Percentiles rank a stretch among this genome's conserved stretches.
phyloP scores from a whole-genome alignment of 2,113 vertebrate species.

The Silurus meridionalis region DNA sequence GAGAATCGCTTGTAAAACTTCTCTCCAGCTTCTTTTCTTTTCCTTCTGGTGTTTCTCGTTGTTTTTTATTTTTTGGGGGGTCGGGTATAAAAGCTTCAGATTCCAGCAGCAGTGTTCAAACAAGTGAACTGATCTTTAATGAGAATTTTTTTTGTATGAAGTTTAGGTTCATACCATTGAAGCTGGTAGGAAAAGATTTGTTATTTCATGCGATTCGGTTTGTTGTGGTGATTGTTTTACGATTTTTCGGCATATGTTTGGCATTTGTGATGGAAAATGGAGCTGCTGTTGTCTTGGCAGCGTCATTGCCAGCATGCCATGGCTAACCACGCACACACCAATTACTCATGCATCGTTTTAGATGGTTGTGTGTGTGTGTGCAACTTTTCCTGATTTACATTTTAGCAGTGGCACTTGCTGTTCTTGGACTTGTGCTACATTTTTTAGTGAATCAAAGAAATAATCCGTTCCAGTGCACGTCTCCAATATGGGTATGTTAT shows the following conservation, averaged over 20 bases:
- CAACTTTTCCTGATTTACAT: conserved; percentile 73
- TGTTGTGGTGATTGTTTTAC: not conserved
- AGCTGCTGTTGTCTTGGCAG: conserved; percentile 47
- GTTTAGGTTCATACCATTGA: too few relatives aligned
- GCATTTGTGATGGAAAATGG: not conserved
- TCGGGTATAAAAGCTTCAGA: conserved; percentile 22
- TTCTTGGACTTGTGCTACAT: conserved; percentile 73
- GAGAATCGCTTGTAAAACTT: conserved; percentile 57
- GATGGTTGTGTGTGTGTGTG: conserved; percentile 73
- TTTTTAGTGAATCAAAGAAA: conserved; percentile 80
- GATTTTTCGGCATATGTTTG: not conserved
- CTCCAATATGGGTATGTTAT: conserved; percentile 44
- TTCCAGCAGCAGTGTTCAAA: conserved; percentile 59
- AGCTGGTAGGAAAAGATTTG: too few relatives aligned
- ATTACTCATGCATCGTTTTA: conserved; percentile 85
- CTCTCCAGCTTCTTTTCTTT: conserved; percentile 28
- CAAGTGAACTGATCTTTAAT: not conserved
- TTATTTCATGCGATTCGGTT: not conserved
- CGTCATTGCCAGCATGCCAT: conserved; percentile 59
- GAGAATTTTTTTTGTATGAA: not conserved
- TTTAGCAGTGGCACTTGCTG: conserved; percentile 78
- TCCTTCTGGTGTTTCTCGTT: conserved; percentile 13
- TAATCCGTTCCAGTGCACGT: conserved; percentile 63
- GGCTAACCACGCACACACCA: conserved; percentile 73
- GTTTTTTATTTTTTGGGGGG: conserved; percentile 46